Base-by-base conservation (phyloP, 2,113 vertebrate species). In the Odontesthes bonariensis region DNA sequence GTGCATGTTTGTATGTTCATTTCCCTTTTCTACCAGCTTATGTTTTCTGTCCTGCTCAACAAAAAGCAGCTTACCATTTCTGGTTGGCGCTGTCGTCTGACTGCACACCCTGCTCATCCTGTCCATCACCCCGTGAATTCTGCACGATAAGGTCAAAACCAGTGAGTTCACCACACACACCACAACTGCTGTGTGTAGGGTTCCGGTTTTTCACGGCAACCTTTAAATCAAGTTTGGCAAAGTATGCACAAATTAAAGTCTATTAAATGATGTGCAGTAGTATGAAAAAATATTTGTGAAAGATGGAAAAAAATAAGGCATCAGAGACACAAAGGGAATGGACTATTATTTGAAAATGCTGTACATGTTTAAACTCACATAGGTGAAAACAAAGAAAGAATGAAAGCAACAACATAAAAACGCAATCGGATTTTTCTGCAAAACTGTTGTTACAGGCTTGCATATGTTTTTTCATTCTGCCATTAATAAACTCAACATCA, bases 1-100 rank as follows among this genome's bases (percentile, higher is more conserved):
- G 22, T 42, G 42, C 35, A 44, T 52, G 42, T 40, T 31, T 22
- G n/a, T 14, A 38, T 64, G 38, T 31, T 64, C 66, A 12, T 56
- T 66, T 81, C 61, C 69, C 79, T 79, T 32, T 23, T 58, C 40
- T 46, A 4, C 19, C 42, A 46, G 44, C 42, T 9, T 22, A 27
- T 44, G 38, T 16, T 32, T 57, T 65, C 13, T 27, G 16, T 58
- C 12, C 23, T 44, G 47, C 46, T 68, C 62, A 73, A 86, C 75
- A 84, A 80, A 89, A 85, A 87, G 75, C 82, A 49, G 82, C 82
- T 89, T 84, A 88, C 53, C 68, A 69, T 69, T 81, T 53, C 70
- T 69, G 64, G 67, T 65, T 76, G 63, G 49, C 57, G 80, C 20
- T 61, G 53, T 64, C 61, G 62, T 74, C 58, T 83, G 71, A 71